Evolutionary conservation across 2,888 invertebrate genomes (phyloP).

Genomic region (Malthinus flaveolus): DNA sequence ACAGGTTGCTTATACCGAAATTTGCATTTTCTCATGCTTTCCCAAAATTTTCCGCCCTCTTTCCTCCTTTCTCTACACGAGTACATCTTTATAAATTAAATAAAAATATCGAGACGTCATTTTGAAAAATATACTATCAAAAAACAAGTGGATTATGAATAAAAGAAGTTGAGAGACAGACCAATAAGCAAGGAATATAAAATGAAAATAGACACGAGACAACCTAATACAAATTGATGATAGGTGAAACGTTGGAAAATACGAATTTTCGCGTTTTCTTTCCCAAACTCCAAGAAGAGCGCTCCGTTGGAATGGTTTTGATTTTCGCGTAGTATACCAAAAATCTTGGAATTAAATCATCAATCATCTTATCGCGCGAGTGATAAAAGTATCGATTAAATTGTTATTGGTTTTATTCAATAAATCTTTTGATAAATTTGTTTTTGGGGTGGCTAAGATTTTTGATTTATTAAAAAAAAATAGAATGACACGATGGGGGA

Average conservation of each 20-base stretch:
- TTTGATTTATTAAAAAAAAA: not conserved
- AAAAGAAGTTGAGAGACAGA: not conserved
- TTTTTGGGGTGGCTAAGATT: not conserved
- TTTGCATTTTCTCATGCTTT: too few relatives aligned
- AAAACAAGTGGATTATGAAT: constrained; percentile 5
- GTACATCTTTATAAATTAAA: not conserved
- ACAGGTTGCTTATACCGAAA: too few relatives aligned
- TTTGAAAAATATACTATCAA: too few relatives aligned
- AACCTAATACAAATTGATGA: constrained; percentile 7
- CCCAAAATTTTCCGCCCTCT: too few relatives aligned
- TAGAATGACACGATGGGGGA: not conserved
- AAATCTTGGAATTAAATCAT: constrained; percentile 1
- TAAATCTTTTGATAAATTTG: constrained; percentile 4
- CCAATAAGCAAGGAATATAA: constrained; percentile 4
- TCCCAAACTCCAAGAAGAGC: not conserved
- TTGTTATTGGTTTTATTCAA: not conserved
- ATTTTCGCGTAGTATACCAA: not conserved
- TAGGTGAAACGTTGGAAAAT: not conserved
- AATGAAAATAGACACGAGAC: constrained; percentile 7
- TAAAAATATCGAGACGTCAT: too few relatives aligned
- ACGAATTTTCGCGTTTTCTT: not conserved
- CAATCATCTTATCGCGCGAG: constrained; percentile 2
- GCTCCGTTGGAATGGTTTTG: not conserved
- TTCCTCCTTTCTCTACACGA: not conserved
- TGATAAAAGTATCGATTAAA: constrained; percentile 6